Evolutionary conservation across 2,888 invertebrate species (phyloP).

Genomic region (Philereme vetulata): DNA sequence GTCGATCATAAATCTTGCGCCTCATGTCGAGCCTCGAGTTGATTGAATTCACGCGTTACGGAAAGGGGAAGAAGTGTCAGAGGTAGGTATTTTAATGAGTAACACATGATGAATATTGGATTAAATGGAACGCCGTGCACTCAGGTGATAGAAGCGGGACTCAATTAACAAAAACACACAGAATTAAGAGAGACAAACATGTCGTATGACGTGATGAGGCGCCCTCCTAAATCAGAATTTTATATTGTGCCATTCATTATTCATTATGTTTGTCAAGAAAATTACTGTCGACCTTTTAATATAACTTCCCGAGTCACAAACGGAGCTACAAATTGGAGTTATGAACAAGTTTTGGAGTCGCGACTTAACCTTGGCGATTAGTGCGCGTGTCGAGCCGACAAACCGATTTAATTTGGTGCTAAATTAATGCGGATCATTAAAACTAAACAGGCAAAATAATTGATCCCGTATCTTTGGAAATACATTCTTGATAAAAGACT

Average conservation of each 20-base stretch:
- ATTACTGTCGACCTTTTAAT: slow-evolving; percentile 83
- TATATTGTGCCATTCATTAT: slow-evolving; percentile 80
- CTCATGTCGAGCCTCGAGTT: slow-evolving; percentile 79
- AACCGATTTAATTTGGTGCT: slow-evolving; percentile 70
- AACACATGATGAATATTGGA: slow-evolving; percentile 68
- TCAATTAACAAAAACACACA: slow-evolving; percentile 83
- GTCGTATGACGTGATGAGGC: slow-evolving; percentile 69
- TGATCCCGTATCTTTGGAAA: slow-evolving; percentile 17
- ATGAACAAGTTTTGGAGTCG: slow-evolving; percentile 67
- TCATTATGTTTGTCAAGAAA: slow-evolving; percentile 81
- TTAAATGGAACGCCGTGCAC: slow-evolving; percentile 50
- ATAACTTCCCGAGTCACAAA: slow-evolving; percentile 77
- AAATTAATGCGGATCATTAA: slow-evolving; percentile 68
- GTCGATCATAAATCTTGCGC: slow-evolving; percentile 84
- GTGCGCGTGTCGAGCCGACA: slow-evolving; percentile 65
- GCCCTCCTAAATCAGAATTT: slow-evolving; percentile 79
- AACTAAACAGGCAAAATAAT: slow-evolving; percentile 37
- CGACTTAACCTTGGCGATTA: slow-evolving; percentile 71
- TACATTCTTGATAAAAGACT: not conserved
- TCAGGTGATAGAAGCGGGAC: slow-evolving; percentile 71
- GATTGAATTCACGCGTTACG: slow-evolving; percentile 74
- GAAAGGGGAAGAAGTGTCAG: slow-evolving; percentile 41
- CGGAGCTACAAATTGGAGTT: slow-evolving; percentile 76
- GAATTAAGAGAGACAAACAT: slow-evolving; percentile 81
- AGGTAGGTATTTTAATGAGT: slow-evolving; percentile 58